A percentile compares a stretch with the other conserved stretches of the same genome.
Conservation (phyloP, 2,797 vertebrate species). For the Artibeus jamaicensis region DNA sequence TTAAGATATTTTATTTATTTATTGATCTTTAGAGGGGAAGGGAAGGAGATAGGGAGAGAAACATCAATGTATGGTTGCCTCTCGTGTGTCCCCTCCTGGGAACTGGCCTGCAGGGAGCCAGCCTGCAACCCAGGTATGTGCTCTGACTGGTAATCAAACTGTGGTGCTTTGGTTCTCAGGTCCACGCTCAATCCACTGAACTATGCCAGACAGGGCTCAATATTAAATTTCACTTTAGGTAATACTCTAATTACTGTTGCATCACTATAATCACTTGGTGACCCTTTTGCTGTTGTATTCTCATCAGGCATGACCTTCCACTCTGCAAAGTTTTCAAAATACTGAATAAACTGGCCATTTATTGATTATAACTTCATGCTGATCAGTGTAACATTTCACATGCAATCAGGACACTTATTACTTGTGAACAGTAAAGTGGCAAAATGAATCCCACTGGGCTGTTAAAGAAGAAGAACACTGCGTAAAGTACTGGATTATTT, state of each 20-base stretch:
- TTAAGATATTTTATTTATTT: too few relatives aligned
- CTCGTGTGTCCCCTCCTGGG: too few relatives aligned
- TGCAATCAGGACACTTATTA: slow-evolving; percentile 72
- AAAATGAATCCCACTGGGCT: slow-evolving; percentile 43
- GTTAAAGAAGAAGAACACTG: slow-evolving; percentile 9
- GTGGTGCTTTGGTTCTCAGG: too few relatives aligned
- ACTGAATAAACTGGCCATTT: slow-evolving; percentile 66
- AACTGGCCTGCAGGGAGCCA: too few relatives aligned
- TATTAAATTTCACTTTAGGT: slow-evolving; percentile 17
- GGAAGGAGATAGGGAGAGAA: too few relatives aligned
- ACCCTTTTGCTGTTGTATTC: slow-evolving; percentile 69
- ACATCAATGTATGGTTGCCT: too few relatives aligned
- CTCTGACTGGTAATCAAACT: too few relatives aligned
- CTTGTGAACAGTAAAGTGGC: slow-evolving; percentile 62
- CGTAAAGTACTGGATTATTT: background rate
- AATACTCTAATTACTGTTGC: slow-evolving; percentile 69
- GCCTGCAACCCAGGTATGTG: too few relatives aligned
- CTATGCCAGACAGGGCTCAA: too few relatives aligned
- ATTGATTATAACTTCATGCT: slow-evolving; percentile 77
- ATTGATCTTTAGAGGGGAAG: too few relatives aligned
- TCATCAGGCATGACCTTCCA: slow-evolving; percentile 74
- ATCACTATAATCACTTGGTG: slow-evolving; percentile 55
- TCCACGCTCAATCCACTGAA: too few relatives aligned
- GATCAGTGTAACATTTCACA: slow-evolving; percentile 72
- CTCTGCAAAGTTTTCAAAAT: slow-evolving; percentile 69